Conservation (phyloP, 53 echinoderm and acorn worm species). For the Henricia sp. region DNA sequence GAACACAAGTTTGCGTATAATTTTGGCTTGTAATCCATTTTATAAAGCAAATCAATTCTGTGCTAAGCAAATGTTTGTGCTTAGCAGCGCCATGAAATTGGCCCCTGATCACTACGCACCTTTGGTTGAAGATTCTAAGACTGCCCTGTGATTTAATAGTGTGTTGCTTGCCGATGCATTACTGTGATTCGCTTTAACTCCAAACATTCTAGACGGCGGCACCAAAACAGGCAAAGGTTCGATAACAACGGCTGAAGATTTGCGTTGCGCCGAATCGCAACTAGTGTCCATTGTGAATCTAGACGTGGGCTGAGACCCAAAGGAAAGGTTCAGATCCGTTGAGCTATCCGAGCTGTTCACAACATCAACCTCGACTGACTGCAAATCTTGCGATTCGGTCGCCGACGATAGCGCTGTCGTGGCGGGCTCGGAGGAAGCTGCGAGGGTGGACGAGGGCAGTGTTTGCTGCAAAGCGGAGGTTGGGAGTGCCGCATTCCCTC, state of each 20-base stretch:
- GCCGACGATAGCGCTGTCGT: background rate
- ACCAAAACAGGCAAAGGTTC: constrained; percentile 65
- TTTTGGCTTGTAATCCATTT: no score
- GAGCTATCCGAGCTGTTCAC: constrained; percentile 81
- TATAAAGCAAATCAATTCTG: no score
- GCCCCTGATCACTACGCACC: background rate
- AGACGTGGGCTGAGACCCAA: constrained; percentile 81
- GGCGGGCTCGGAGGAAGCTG: no score
- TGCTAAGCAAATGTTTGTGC: no score
- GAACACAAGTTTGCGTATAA: no score
- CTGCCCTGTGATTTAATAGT: constrained; percentile 49
- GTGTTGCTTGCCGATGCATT: constrained; percentile 24
- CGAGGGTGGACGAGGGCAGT: no score
- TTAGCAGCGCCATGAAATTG: background rate
- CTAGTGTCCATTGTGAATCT: constrained; percentile 81
- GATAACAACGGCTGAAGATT: background rate
- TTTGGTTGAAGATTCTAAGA: constrained; percentile 57
- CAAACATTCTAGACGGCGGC: constrained; percentile 47
- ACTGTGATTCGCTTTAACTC: constrained; percentile 55
- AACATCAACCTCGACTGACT: constrained; percentile 92
- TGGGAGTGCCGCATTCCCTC: no score
- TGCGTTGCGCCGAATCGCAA: constrained; percentile 9
- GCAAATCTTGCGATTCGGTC: constrained; percentile 72
- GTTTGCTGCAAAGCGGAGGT: constrained; percentile 30
- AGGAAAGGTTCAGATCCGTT: constrained; percentile 74